Conservation (phyloP, 2,113 vertebrate species). For the Romanogobio albipinnatus region DNA sequence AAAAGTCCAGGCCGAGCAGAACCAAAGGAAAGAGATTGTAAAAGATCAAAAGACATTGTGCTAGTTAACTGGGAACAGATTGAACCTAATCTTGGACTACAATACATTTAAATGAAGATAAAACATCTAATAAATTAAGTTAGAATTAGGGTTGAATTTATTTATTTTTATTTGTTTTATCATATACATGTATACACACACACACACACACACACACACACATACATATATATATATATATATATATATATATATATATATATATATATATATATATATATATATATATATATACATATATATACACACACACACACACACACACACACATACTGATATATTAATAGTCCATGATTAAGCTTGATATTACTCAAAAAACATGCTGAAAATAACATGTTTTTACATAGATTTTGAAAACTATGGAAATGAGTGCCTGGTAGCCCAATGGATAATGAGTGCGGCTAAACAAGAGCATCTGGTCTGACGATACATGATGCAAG, state of each 20-base stretch:
- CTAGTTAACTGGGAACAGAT: neutral
- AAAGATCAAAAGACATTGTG: conserved; percentile 1
- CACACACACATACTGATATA: neutral
- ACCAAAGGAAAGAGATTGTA: conserved; percentile 1
- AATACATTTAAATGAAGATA: neutral
- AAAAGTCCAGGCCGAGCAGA: neutral
- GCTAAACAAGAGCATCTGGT: conserved; percentile 37
- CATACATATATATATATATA: neutral
- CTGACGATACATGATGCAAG: conserved; percentile 27
- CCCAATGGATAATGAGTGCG: conserved; percentile 11
- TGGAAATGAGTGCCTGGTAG: neutral
- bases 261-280: neutral
- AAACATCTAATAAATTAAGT: neutral
- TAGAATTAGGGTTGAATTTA: too few species aligned
- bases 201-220: too few species aligned
- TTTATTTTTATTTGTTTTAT: neutral
- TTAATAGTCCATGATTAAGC: neutral
- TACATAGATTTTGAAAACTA: neutral
- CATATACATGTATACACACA: neutral
- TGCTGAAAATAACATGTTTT: neutral
- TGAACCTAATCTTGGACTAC: neutral
- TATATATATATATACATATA: neutral
- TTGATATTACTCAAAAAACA: neutral
- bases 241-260: neutral
- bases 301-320: neutral